These are phyloP conservation scores for Emydura subglobosa DNA, from an alignment of 2,113 vertebrate genomes.

Conservation along the genomic window DNA sequence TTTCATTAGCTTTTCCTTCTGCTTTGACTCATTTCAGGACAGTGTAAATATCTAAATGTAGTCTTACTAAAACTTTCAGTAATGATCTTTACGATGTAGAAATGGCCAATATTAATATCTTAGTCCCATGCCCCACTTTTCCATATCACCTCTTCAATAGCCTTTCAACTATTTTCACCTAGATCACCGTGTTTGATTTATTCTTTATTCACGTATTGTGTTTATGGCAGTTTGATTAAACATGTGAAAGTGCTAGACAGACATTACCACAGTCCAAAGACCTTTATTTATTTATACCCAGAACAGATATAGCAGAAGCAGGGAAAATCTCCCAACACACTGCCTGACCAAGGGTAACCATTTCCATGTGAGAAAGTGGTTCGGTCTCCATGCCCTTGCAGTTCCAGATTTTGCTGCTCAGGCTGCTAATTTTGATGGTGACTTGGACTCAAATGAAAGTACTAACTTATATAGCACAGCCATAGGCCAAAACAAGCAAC, in stretches of 20 bases:
- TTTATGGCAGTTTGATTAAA: background rate
- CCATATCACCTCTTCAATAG: background rate
- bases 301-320: background rate
- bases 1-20: background rate
- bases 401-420: background rate
- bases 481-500: background rate
- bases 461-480: background rate
- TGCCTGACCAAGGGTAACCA: background rate
- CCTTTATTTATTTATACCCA: background rate
- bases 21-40: background rate
- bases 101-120: background rate
- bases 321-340: background rate
- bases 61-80: background rate
- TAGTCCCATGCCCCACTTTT: background rate
- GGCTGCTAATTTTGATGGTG: background rate
- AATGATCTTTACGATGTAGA: background rate
- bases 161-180: background rate
- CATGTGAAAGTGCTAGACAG: accelerated
- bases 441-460: background rate
- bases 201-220: background rate
- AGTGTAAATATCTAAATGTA: accelerated
- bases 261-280: background rate
- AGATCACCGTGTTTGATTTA: background rate
- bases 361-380: background rate
- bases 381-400: background rate